Base-by-base conservation (phyloP, 2,888 invertebrate genomes). In the Oligia fasciuncula region DNA sequence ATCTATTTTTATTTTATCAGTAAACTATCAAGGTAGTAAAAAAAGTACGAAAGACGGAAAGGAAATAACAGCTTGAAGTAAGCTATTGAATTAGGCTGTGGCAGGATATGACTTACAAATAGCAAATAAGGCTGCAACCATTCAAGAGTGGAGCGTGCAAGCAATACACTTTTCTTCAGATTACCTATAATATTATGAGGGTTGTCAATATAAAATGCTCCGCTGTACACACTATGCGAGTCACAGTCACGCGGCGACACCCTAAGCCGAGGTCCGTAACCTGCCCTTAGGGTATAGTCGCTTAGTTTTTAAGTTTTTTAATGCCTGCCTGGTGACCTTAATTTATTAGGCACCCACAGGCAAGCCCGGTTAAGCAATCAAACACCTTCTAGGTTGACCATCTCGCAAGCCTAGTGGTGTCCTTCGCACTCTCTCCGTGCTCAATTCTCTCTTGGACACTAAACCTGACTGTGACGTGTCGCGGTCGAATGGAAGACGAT, bases 1-100 rank as follows among this genome's bases (percentile, higher is more conserved):
- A 88, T 89, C 90, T 91, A 91, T 91, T 86, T 89, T 88, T 89
- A 91, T 89, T 84, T 85, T 89, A 88, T 84, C 86, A 91, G 84
- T 89, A 89, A 91, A 86, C 81, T 88, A 89, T 80, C 49, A 87
- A 87, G 70, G 62, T 84, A 82, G 85, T 76, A 79, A 66, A 83
- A 76, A 78, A 72, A 76, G 9, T 19, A 72, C 70, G 51, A 76
- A n/a, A 49, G 1, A 66, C 1, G 9, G 1, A 84, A 76, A 78
- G 40, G 23, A 81, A 63, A 54, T 11, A 78, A 77, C 54, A 75
- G 77, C 73, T 88, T 65, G 60, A 78, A 72, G 69, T 72, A 79
- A 76, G 77, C 65, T 66, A 54, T 87, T 68, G 14, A 85, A 75
- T 67, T 23, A 75, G 63, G 74, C 66, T 80, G 66, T 75, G 66